These are phyloP conservation scores for Solenopsis invicta DNA, from an alignment of 1,140 invertebrate genomes.

Conservation along the genomic window DNA sequence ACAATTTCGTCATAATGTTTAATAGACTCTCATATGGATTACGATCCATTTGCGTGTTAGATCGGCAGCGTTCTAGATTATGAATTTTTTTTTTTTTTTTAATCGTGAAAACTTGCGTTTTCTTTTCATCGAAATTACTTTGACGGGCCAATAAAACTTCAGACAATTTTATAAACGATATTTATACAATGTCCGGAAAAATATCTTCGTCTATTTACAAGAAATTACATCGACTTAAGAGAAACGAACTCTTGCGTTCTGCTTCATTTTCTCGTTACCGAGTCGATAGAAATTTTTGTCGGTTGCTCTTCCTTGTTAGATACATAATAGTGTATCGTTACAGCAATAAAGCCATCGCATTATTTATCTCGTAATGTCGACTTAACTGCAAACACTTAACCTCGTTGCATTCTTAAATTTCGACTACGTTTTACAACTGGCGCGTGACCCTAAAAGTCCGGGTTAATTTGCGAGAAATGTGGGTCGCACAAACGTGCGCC, in stretches of 20 bases:
- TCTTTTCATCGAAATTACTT: neutral
- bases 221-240: neutral
- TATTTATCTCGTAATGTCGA: slow-evolving; percentile 44
- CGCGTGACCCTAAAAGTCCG: slow-evolving; percentile 28
- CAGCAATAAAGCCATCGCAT: neutral
- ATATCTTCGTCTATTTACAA: neutral
- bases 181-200: neutral
- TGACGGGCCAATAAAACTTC: neutral
- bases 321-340: neutral
- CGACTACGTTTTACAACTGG: slow-evolving; percentile 9
- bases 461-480: slow-evolving; percentile 49
- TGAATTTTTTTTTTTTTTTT: neutral
- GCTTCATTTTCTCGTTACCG: slow-evolving; percentile 14
- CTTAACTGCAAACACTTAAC: slow-evolving; percentile 43
- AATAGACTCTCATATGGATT: neutral
- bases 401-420: slow-evolving; percentile 50
- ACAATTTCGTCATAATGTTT: slow-evolving; percentile 5
- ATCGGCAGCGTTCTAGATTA: neutral
- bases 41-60: neutral
- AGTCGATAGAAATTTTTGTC: slow-evolving; percentile 24
- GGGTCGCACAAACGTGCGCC: slow-evolving; percentile 32
- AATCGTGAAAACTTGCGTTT: neutral
- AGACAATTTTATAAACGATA: neutral
- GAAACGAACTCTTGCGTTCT: slow-evolving; percentile 7
- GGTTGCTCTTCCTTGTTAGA: neutral